Evolutionary conservation across 1,140 invertebrate genomes (phyloP), one percentile per base, ranked within the genome.

Genomic region (Trichogramma pretiosum): DNA sequence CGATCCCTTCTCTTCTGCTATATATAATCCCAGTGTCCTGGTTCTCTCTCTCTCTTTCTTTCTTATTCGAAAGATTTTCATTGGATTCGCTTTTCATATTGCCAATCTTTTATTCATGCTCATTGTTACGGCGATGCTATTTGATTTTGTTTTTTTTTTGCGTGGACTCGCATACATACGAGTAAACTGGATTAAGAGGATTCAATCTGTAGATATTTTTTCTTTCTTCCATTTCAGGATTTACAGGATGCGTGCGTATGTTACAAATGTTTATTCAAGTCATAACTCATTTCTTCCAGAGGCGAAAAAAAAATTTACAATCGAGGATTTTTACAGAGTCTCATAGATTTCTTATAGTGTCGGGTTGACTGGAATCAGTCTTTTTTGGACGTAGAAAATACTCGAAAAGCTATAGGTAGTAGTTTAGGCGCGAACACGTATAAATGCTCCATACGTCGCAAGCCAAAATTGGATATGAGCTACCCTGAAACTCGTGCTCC

Each of bases 381-480:
- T n/a, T n/a, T n/a, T n/a, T n/a, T n/a, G n/a, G 24, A 28, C 11
- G 11, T 7, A 28, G 24, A 28, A 28, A 28, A 28, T 11, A 28
- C 24, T 11, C 11, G 24, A 7, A 28, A 28, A n/a, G 5, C 24
- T 11, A 28, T 11, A 54, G 54, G 57, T 61, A 58, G 54, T 55
- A 54, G 52, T 48, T 56, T 63, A 58, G 56, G 58, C 61, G 61
- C 51, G 34, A 37, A 26, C 46, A 54, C 34, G 59, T 63, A 67
- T 68, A 70, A 67, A 69, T 67, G 69, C 71, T 70, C 61, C 56
- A 57, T 69, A 67, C 70, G 71, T 70, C 62, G 69, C 64, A 68
- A 72, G 64, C 69, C 69, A 70, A 72, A 70, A 70, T 72, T 72
- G 67, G 69, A 72, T 66, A 71, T 68, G 70, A 64, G 68, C 67